Evolutionary conservation across 2,113 vertebrate genomes (phyloP).

Genomic region (Lethenteron reissneri): DNA sequence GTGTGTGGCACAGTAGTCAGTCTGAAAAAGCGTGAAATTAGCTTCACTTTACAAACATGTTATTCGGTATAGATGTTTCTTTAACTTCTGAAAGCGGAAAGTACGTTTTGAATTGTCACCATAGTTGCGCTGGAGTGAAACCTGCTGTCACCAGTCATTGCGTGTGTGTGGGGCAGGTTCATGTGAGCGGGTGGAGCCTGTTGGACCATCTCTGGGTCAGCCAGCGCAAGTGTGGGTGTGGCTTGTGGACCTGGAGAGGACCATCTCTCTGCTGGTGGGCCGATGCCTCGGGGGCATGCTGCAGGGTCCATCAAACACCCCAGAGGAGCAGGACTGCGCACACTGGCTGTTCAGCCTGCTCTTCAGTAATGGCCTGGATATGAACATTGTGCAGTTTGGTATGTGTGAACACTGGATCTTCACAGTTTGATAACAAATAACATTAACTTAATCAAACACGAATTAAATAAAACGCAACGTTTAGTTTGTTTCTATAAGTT

Average conservation of each 20-base stretch:
- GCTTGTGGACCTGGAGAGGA: constrained; percentile 88
- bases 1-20: too few species aligned
- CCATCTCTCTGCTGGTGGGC: constrained; percentile 61
- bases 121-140: too few species aligned
- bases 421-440: too few species aligned
- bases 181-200: constrained; percentile 49
- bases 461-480: too few species aligned
- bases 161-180: constrained; percentile 24
- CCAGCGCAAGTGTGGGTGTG: constrained; percentile 71
- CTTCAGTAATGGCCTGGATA: constrained; percentile 76
- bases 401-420: constrained; percentile 12
- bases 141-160: too few species aligned
- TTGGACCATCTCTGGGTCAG: constrained; percentile 35
- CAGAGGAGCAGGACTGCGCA: constrained; percentile 64
- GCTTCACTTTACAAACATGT: too few species aligned
- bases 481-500: too few species aligned
- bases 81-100: too few species aligned
- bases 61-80: too few species aligned
- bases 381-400: constrained; percentile 70
- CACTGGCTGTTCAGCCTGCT: constrained; percentile 84
- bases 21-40: too few species aligned
- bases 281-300: constrained; percentile 88
- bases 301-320: constrained; percentile 52
- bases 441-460: too few species aligned
- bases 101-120: too few species aligned